These are phyloP conservation scores for Iphiclides podalirius DNA, from an alignment of 2,888 invertebrate species.

Conservation along the genomic window DNA sequence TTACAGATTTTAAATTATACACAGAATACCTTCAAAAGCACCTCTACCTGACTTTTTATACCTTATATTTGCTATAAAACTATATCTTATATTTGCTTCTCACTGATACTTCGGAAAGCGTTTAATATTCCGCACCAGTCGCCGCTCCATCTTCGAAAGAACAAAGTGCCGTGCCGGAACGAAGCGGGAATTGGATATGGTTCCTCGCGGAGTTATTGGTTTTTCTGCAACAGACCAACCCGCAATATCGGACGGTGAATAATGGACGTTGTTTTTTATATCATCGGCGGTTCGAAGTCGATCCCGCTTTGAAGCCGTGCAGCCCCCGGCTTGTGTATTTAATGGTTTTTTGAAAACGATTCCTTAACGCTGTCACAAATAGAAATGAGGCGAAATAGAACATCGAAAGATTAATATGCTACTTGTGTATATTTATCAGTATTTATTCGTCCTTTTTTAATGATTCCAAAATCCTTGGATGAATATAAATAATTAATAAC, in stretches of 20 bases:
- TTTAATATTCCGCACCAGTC: slow-evolving; percentile 49
- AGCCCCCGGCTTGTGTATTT: not conserved
- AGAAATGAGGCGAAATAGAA: no score
- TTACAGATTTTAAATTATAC: no score
- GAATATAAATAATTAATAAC: no score
- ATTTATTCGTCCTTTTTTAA: no score
- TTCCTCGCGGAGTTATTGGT: slow-evolving; percentile 20
- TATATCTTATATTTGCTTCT: not conserved
- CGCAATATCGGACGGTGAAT: slow-evolving; percentile 20
- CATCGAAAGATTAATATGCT: no score
- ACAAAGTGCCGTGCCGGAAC: slow-evolving; percentile 55
- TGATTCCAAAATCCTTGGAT: no score
- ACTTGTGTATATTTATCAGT: no score
- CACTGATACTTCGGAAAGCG: slow-evolving; percentile 1
- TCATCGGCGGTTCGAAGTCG: not conserved
- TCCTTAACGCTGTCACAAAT: no score
- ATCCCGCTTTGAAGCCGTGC: not conserved
- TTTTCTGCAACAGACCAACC: slow-evolving; percentile 15
- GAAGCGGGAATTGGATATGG: slow-evolving; percentile 46
- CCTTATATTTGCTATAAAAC: no score
- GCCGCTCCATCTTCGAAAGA: slow-evolving; percentile 54
- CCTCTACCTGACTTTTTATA: no score
- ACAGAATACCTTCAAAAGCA: no score
- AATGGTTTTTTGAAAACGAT: no score
- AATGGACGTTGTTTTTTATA: slow-evolving; percentile 14